phyloP scores from a whole-genome alignment of 2,888 invertebrate genomes.

The Erebia ligea region DNA sequence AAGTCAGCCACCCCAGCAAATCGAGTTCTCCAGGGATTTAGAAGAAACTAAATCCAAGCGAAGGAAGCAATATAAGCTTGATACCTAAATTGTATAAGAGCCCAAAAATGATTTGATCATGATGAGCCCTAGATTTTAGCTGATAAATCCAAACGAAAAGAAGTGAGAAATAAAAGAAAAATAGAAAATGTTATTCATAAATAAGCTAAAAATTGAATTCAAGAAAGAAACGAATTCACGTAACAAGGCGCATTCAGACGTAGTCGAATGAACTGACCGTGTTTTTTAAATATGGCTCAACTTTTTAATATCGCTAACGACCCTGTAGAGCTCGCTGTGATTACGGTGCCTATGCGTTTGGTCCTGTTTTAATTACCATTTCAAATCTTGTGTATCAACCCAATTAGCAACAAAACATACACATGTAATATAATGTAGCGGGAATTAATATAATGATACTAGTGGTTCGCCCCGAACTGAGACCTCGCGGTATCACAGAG shows the following conservation, averaged over 20 bases:
- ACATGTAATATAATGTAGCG: neutral
- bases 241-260: constrained; percentile 17
- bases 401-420: constrained; percentile 11
- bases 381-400: constrained; percentile 16
- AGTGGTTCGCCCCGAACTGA: too few species aligned
- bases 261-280: constrained; percentile 25
- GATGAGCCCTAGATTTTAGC: neutral
- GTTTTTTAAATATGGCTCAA: constrained; percentile 23
- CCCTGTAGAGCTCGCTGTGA: constrained; percentile 26
- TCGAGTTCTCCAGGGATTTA: too few species aligned
- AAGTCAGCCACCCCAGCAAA: too few species aligned
- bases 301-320: constrained; percentile 33
- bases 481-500: too few species aligned
- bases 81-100: too few species aligned
- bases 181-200: constrained; percentile 5
- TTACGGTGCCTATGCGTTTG: constrained; percentile 28
- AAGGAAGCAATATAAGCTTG: too few species aligned
- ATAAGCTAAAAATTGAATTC: constrained; percentile 7
- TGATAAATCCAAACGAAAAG: neutral
- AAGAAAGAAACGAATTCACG: constrained; percentile 11
- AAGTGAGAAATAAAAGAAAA: constrained; percentile 5
- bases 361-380: constrained; percentile 29
- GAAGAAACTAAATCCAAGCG: too few species aligned
- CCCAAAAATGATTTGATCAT: too few species aligned
- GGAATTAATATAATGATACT: neutral